These are phyloP conservation scores for Phymorhynchus buccinoides DNA, from an alignment of 1,140 invertebrate genomes.

Conservation along the genomic window DNA sequence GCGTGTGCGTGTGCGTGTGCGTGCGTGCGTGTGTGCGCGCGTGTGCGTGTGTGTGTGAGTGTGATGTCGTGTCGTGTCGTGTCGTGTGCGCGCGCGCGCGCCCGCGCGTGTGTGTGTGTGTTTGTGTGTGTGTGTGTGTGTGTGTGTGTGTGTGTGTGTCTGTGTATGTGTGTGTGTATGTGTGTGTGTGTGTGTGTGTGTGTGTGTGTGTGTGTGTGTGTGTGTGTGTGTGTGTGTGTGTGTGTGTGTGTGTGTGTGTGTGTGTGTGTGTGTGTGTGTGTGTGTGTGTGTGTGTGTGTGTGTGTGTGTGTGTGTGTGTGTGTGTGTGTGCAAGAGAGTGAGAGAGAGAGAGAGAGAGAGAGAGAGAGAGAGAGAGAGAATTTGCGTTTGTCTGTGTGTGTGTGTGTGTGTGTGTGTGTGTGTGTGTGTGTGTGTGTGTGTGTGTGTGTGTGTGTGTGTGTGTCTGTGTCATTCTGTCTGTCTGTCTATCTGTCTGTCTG, in stretches of 20 bases:
- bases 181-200: not conserved
- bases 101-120: not conserved
- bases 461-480: too few relatives aligned
- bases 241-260: not conserved
- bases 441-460: too few relatives aligned
- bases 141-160: not conserved
- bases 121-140: constrained; percentile 2
- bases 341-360: not conserved
- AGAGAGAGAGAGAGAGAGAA: too few relatives aligned
- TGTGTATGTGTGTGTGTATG: not conserved
- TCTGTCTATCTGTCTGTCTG: too few relatives aligned
- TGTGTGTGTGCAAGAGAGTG: too few relatives aligned
- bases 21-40: constrained; percentile 6
- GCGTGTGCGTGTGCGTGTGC: constrained; percentile 4
- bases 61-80: not conserved
- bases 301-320: too few relatives aligned
- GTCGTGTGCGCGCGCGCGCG: not conserved
- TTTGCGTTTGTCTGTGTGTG: too few relatives aligned
- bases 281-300: too few relatives aligned
- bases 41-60: constrained; percentile 9
- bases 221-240: not conserved
- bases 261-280: not conserved
- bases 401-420: too few relatives aligned
- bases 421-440: too few relatives aligned
- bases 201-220: not conserved